phyloP scores from a whole-genome alignment of 2,797 vertebrate genomes.

The Capromys pilorides region DNA sequence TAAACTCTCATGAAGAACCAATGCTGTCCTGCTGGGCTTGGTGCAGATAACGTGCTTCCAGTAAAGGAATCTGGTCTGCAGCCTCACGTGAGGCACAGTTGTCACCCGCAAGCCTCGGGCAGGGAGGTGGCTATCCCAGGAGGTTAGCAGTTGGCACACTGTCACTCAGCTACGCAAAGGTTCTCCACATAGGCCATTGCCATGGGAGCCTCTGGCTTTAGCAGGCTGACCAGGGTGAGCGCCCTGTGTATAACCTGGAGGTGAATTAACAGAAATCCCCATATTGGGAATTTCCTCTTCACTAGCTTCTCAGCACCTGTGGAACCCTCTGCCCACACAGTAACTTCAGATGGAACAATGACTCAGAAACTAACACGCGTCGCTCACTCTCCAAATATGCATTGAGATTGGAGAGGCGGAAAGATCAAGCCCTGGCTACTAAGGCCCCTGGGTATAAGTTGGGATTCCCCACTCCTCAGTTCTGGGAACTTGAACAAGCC shows the following conservation, averaged over 20 bases:
- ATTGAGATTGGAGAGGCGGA: neutral
- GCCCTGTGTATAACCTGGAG: neutral
- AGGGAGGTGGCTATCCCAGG: neutral
- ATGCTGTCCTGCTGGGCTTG: neutral
- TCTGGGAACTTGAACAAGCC: neutral
- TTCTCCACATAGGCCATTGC: too few species aligned
- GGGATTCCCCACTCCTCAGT: too few species aligned
- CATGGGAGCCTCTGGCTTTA: neutral
- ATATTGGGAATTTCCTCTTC: neutral
- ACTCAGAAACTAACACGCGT: neutral
- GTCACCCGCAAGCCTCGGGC: too few species aligned
- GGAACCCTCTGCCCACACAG: neutral
- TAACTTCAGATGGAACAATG: neutral
- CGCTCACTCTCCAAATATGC: neutral
- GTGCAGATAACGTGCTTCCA: neutral
- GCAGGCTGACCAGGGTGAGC: neutral
- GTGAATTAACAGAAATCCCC: neutral
- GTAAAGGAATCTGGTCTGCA: neutral
- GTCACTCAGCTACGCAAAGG: neutral
- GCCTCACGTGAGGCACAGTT: neutral
- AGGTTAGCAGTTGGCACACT: neutral
- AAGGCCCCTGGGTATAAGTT: neutral
- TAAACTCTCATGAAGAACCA: neutral
- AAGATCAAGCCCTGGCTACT: accelerated
- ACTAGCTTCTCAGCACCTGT: neutral